These are phyloP conservation scores for Oceanodroma tethys DNA, from an alignment of 2,113 vertebrate species.

Conservation along the genomic window DNA sequence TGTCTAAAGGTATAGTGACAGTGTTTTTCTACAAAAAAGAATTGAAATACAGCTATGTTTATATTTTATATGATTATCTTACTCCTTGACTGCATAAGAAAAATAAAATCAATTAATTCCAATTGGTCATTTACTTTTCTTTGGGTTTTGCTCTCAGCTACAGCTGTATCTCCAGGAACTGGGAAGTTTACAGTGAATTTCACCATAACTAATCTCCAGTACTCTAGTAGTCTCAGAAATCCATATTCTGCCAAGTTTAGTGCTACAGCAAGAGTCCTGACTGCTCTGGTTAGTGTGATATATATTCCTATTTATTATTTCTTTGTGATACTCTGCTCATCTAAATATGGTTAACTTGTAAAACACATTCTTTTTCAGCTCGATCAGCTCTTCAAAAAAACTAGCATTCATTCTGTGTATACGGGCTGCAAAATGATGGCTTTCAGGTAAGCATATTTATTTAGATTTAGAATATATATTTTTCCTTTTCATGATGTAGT, in stretches of 20 bases:
- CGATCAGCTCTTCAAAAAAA: background rate
- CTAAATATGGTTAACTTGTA: background rate
- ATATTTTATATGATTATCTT: too few relatives aligned
- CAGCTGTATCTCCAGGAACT: rapidly evolving
- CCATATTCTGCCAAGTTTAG: background rate
- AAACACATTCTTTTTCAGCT: conserved; percentile 1
- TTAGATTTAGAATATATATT: background rate
- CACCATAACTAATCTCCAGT: background rate
- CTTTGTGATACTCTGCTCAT: background rate
- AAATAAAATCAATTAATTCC: rapidly evolving
- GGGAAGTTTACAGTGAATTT: background rate
- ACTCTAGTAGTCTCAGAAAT: background rate
- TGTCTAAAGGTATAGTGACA: rapidly evolving
- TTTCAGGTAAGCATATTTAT: conserved; percentile 40
- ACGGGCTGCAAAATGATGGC: conserved; percentile 7
- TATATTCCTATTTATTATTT: background rate
- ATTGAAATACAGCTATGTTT: rapidly evolving
- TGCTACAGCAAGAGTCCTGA: background rate
- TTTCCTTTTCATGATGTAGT: background rate
- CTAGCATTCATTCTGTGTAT: background rate
- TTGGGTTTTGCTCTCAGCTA: background rate
- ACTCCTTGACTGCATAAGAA: rapidly evolving
- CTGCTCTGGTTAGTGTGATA: background rate
- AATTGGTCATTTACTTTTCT: background rate
- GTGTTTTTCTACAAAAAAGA: rapidly evolving